Percentiles rank a stretch among this genome's conserved stretches.
Evolutionary conservation across 2,888 invertebrate genomes (phyloP).

Genomic region (Pollenia amentaria): DNA sequence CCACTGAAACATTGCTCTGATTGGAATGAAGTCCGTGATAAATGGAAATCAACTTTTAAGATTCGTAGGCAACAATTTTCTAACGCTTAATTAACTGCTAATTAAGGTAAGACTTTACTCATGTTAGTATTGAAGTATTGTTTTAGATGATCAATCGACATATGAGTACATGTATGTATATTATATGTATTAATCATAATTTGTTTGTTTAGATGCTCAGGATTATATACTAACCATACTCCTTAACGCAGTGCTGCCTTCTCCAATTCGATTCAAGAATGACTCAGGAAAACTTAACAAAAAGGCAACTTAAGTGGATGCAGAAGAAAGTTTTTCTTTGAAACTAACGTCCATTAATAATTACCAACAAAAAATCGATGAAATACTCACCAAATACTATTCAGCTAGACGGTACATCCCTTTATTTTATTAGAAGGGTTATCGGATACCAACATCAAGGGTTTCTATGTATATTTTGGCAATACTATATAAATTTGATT

Average conservation of each 20-base stretch:
- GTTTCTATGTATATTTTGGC: constrained; percentile 56
- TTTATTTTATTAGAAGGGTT: constrained; percentile 6
- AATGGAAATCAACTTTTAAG: constrained; percentile 64
- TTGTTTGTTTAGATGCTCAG: constrained; percentile 9
- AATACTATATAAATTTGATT: constrained; percentile 21
- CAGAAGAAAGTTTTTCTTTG: constrained; percentile 13
- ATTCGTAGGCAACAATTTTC: constrained; percentile 55
- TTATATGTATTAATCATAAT: background rate
- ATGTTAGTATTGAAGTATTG: no score
- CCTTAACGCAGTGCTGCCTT: constrained; percentile 13
- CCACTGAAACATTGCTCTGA: no score
- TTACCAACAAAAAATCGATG: no score
- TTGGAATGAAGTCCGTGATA: constrained; percentile 67
- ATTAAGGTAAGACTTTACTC: constrained; percentile 11
- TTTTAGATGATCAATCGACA: background rate
- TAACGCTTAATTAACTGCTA: constrained; percentile 10
- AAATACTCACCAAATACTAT: constrained; percentile 24
- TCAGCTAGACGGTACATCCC: constrained; percentile 16
- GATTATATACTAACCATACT: constrained; percentile 30
- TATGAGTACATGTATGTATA: background rate
- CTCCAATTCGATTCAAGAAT: background rate
- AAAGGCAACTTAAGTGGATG: constrained; percentile 21
- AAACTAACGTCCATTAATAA: constrained; percentile 21
- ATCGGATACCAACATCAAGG: constrained; percentile 25
- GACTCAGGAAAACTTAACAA: constrained; percentile 17